These are phyloP conservation scores for Harpagoxenus sublaevis DNA, from an alignment of 2,888 invertebrate genomes.

Conservation along the genomic window DNA sequence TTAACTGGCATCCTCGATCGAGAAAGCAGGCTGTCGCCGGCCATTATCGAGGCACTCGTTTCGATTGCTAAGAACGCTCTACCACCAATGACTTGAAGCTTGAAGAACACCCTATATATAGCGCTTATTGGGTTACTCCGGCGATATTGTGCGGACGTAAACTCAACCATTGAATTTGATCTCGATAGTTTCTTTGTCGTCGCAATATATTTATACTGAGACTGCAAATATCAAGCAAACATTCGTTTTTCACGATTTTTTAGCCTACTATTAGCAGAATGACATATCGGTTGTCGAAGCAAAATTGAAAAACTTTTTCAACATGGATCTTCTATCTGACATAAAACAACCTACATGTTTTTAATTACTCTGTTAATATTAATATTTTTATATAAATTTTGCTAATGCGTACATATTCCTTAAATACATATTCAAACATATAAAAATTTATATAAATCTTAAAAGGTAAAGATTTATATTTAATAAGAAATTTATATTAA, in stretches of 20 bases:
- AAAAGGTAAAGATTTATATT: not conserved
- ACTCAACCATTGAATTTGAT: constrained; percentile 10
- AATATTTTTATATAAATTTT: not conserved
- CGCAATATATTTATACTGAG: not conserved
- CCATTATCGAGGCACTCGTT: constrained; percentile 28
- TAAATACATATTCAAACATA: not conserved
- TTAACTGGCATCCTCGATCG: constrained; percentile 14
- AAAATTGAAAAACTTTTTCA: not conserved
- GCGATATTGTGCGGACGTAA: not conserved
- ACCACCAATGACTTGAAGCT: constrained; percentile 25
- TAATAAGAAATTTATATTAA: not conserved
- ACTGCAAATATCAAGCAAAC: not conserved
- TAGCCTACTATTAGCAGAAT: not conserved
- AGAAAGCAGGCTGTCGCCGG: constrained; percentile 12
- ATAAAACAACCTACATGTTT: not conserved
- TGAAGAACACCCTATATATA: constrained; percentile 25
- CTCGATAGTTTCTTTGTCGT: not conserved
- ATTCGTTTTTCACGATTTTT: not conserved
- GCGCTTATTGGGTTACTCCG: constrained; percentile 12
- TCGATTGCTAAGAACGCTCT: constrained; percentile 30
- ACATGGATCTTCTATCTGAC: not conserved
- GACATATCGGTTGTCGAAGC: not conserved
- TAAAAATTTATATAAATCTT: not conserved
- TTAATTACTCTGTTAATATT: not conserved
- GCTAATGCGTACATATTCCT: not conserved